Percentiles rank a stretch among this genome's conserved stretches.
Conservation (phyloP, 2,797 vertebrate species). For the Ficedula albicollis region DNA sequence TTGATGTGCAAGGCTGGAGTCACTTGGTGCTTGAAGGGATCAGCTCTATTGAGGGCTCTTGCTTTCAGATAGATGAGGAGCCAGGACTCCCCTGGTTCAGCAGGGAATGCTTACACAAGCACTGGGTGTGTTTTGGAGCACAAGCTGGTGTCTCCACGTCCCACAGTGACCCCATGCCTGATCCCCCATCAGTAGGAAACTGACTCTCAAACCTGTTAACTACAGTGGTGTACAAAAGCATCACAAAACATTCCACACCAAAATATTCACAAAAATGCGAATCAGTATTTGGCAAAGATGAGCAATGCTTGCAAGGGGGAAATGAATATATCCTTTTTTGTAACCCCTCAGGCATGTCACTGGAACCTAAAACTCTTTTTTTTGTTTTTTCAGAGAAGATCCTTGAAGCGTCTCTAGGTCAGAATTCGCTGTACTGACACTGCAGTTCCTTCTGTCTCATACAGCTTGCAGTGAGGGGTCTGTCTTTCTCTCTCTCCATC, state of each 20-base stretch:
- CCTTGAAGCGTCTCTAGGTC: not conserved
- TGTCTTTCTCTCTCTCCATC: not conserved
- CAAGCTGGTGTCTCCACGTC: not conserved
- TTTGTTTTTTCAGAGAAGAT: not conserved
- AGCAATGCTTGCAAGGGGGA: not conserved
- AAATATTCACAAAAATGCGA: not conserved
- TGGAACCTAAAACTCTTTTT: not conserved
- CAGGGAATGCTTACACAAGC: not conserved
- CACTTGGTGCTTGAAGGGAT: not conserved
- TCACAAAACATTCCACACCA: not conserved
- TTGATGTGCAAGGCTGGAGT: not conserved
- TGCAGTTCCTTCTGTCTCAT: not conserved
- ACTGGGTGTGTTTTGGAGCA: not conserved
- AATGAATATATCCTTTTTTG: not conserved
- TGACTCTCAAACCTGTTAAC: not conserved
- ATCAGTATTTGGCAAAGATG: not conserved
- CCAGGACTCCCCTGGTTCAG: not conserved
- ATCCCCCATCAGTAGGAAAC: not conserved
- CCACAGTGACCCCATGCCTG: not conserved
- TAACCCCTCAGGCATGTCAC: rapidly evolving
- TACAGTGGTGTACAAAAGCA: not conserved
- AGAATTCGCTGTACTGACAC: not conserved
- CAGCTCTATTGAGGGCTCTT: not conserved
- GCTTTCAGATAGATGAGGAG: not conserved
- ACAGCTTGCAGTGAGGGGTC: not conserved